phyloP scores from a whole-genome alignment of 2,888 invertebrate species.

The Microctonus hyperodae region DNA sequence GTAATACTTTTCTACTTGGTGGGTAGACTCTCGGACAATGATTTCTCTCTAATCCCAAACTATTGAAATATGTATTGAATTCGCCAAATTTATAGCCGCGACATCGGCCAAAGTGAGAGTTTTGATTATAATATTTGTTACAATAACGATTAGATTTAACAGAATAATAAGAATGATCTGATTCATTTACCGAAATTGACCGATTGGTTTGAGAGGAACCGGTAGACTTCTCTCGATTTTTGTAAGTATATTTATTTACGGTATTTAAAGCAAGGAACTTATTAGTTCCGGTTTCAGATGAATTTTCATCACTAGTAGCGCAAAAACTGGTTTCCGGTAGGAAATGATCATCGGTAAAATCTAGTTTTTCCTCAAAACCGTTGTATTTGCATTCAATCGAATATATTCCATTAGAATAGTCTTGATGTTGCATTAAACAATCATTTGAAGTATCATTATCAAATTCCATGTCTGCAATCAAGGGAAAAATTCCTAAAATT shows the following conservation, averaged over 20 bases:
- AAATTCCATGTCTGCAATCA: constrained; percentile 38
- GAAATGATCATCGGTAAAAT: constrained; percentile 27
- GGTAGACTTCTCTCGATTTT: constrained; percentile 9
- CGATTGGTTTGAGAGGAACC: constrained; percentile 22
- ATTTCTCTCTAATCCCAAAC: neutral
- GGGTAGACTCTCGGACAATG: neutral
- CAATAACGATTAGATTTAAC: constrained; percentile 13
- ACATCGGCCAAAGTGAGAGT: constrained; percentile 27
- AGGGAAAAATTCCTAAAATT: constrained; percentile 21
- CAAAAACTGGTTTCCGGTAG: constrained; percentile 25
- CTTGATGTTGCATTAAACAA: constrained; percentile 23
- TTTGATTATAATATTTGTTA: constrained; percentile 34
- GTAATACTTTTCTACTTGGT: constrained; percentile 1
- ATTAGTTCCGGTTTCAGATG: neutral
- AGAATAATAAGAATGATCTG: neutral
- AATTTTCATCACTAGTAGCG: constrained; percentile 18
- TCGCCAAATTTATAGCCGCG: neutral
- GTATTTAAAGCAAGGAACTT: neutral
- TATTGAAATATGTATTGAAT: constrained; percentile 9
- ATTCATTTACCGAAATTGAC: neutral
- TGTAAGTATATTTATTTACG: neutral
- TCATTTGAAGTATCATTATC: constrained; percentile 30
- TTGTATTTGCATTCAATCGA: constrained; percentile 19
- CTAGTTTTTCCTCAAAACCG: constrained; percentile 14
- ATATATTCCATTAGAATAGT: constrained; percentile 28